phyloP scores from a whole-genome alignment of 2,797 vertebrate genomes.

The Simalia tracyae region DNA sequence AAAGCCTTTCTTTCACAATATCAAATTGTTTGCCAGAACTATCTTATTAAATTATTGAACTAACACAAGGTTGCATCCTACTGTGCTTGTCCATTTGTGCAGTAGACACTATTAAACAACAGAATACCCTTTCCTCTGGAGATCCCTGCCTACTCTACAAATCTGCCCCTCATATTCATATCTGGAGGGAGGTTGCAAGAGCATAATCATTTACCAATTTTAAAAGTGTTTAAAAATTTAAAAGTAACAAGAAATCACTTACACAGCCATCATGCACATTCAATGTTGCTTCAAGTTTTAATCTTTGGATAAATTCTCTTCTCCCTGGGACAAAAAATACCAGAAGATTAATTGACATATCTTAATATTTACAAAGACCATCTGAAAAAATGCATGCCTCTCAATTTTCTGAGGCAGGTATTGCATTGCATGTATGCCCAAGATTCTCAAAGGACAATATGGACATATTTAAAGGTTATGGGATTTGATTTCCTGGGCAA shows the following conservation, averaged over 20 bases:
- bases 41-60: neutral
- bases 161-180: neutral
- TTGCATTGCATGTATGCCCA: neutral
- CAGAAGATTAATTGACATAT: conserved; percentile 25
- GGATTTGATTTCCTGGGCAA: neutral
- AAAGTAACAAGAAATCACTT: conserved; percentile 73
- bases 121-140: neutral
- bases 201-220: neutral
- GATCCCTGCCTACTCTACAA: neutral
- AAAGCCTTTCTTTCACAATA: neutral
- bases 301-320: conserved; percentile 98
- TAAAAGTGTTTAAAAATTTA: neutral
- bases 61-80: neutral
- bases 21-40: neutral
- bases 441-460: neutral
- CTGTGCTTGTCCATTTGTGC: too few species aligned
- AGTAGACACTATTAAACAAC: neutral
- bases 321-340: conserved; percentile 81
- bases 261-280: conserved; percentile 98
- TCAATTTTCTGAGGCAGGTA: neutral
- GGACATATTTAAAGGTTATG: neutral
- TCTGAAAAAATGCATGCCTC: neutral
- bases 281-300: conserved; percentile 96
- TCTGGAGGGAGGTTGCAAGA: neutral
- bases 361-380: neutral